phyloP scores from a whole-genome alignment of 1,140 invertebrate genomes.

The Papilio aristodemus region DNA sequence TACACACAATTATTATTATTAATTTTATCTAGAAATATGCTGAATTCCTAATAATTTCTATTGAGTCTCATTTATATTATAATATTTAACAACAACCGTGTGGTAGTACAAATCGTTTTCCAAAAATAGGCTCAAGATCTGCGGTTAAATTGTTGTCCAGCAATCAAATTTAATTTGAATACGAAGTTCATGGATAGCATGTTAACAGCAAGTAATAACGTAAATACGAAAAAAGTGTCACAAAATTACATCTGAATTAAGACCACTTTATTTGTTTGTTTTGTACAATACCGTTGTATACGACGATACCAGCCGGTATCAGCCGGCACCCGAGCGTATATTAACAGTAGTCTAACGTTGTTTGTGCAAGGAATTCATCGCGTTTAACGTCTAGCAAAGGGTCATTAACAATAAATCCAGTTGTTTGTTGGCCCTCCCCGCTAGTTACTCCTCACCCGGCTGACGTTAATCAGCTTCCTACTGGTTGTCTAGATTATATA shows the following conservation, averaged over 20 bases:
- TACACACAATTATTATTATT: background rate
- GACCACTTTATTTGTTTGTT: constrained; percentile 7
- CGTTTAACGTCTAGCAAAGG: constrained; percentile 62
- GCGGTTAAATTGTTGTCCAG: no score
- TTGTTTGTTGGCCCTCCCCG: constrained; percentile 62
- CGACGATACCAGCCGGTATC: constrained; percentile 24
- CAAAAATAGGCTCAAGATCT: no score
- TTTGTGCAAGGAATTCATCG: constrained; percentile 65
- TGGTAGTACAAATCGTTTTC: no score
- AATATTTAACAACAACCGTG: no score
- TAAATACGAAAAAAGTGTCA: no score
- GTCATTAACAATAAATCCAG: constrained; percentile 73
- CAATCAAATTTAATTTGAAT: no score
- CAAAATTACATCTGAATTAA: no score
- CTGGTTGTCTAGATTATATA: constrained; percentile 63
- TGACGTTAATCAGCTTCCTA: constrained; percentile 74
- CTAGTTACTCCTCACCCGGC: constrained; percentile 56
- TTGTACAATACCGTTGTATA: constrained; percentile 13
- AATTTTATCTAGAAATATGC: no score
- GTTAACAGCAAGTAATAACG: no score
- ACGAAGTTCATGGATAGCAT: no score
- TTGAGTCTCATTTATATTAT: no score
- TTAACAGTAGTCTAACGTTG: constrained; percentile 45
- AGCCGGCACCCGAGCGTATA: constrained; percentile 30
- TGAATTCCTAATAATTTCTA: no score